Base-by-base conservation (phyloP, 2,888 invertebrate genomes). In the Watsonalla cultraria region DNA sequence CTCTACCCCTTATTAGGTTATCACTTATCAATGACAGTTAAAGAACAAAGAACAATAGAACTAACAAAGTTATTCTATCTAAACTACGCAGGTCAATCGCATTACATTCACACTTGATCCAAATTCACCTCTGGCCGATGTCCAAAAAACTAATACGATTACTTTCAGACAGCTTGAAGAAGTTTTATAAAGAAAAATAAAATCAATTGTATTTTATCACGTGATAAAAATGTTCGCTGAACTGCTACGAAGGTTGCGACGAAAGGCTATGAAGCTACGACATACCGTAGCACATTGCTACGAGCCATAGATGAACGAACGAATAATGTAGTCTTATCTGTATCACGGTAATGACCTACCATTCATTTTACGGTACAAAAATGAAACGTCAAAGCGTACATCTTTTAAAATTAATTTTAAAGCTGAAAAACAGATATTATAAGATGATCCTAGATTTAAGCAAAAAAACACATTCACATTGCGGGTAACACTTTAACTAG, bases 311-410 rank as follows among this genome's bases (percentile, higher is more conserved):
- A 51, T 57, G 49, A 56, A 54, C 55, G 50, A 56, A 58, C 57
- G 61, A 59, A 60, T 59, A 57, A 63, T 63, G 62, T 62, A 55
- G n/a, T n/a, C n/a, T n/a, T 62, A 64, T 64, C 64, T 64, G 62
- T 64, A 61, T 61, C 62, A 50, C 54, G 52, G 59, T 65, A 63
- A 61, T 65, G 61, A 9, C 61, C n/a, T 61, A 62, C 24, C 24
- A 24, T 24, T 24, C 1, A 24, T 24, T 24, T 24, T 24, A 24
- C 2, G 24, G 24, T 4, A 24, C 24, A 24, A 24, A 1, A 24
- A 24, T 24, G 24, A 2, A 24, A 24, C 24, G 24, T 24, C 24
- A 24, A 24, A 24, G 24, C n/a, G n/a, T n/a, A n/a, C n/a, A n/a
- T n/a, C n/a, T n/a, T n/a, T n/a, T n/a, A n/a, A n/a, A n/a, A n/a